Evolutionary conservation across 2,888 invertebrate species (phyloP), one percentile per base, ranked within the genome.

Genomic region (Elysia crispata): DNA sequence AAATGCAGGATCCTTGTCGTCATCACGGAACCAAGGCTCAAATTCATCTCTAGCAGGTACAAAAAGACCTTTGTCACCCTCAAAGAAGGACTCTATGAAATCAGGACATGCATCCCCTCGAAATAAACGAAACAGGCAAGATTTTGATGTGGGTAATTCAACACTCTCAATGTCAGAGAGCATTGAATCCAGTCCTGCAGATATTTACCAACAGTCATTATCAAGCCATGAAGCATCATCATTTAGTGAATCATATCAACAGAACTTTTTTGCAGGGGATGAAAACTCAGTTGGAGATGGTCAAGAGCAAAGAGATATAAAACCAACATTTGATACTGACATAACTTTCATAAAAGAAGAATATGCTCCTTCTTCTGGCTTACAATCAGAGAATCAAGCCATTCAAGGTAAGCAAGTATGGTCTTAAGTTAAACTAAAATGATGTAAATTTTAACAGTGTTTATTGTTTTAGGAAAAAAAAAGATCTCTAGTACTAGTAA

Each of bases 281-380:
- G 80, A 80, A 30, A 70, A 70, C 60, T 75, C 75, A 31, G 57
- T 60, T 49, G 28, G 60, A 49, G 80, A 70, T 49, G 76, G 73
- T 31, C 41, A 69, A 15, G 75, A 75, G 20, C 75, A 80, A 54
- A 75, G 76, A 67, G 80, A 80, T 23, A 69, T 80, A 33, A 80
- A 80, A 50, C 80, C 80, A 20, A 69, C 80, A 30, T 73, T 80
- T 31, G 80, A 80, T 28, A 80, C 80, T n/a, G 80, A 80, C 69
- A 76, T 80, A n/a, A 80, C 80, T 30, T 80, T 80, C 60, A 76
- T 80, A 31, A 80, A 80, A 80, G 80, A 80, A 70, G 80, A 80
- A 70, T 80, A 30, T 67, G 80, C 76, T 33, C 67, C 79, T 33
- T 79, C 79, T 0, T 73, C 74, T 54, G 69, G 80, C 76, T 69